phyloP scores from a whole-genome alignment of 2,113 vertebrate species.

The Oryzias javanicus region DNA sequence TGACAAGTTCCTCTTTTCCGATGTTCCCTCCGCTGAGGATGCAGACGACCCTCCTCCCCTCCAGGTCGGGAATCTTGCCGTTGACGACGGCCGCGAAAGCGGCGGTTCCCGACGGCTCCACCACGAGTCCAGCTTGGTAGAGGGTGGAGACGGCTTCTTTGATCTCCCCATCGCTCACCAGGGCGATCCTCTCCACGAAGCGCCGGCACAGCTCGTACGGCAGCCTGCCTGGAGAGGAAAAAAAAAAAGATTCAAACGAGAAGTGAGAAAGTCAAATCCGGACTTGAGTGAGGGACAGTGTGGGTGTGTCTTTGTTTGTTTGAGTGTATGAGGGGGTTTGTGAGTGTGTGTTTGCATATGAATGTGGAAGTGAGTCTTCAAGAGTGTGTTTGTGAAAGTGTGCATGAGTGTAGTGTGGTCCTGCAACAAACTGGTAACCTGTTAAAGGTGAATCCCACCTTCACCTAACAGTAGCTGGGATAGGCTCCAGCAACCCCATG shows the following conservation, averaged over 20 bases:
- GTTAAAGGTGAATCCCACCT: no score
- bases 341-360: no score
- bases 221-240: slow-evolving; percentile 56
- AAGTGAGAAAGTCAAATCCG: no score
- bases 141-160: slow-evolving; percentile 67
- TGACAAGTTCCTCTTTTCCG: slow-evolving; percentile 70
- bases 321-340: no score
- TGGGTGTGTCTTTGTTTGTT: no score
- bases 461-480: no score
- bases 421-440: no score
- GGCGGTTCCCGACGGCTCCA: slow-evolving; percentile 75
- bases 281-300: no score
- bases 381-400: no score
- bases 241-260: neutral
- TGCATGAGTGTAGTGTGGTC: no score
- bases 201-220: slow-evolving; percentile 71
- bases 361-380: no score
- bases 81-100: slow-evolving; percentile 73
- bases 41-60: slow-evolving; percentile 67
- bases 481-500: no score
- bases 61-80: slow-evolving; percentile 66
- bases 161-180: slow-evolving; percentile 77
- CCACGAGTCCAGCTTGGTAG: slow-evolving; percentile 72
- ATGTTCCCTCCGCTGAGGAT: slow-evolving; percentile 79
- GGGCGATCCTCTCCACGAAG: slow-evolving; percentile 71